These are phyloP conservation scores for Drosophila rhopaloa DNA, from an alignment of 1,140 invertebrate species.

Conservation along the genomic window DNA sequence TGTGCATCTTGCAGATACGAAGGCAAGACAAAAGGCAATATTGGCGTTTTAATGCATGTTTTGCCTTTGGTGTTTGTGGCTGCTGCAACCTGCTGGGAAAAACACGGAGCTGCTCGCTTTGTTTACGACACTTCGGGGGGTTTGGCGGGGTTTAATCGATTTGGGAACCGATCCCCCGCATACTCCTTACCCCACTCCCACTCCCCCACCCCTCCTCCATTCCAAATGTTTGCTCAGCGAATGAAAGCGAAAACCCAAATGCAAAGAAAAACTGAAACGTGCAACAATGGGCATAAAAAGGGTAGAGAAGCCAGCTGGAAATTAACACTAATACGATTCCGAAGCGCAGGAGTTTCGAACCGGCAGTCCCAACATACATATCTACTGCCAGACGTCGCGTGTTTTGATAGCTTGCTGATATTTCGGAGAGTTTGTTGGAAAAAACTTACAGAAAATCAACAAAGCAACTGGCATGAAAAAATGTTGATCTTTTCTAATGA, in stretches of 20 bases:
- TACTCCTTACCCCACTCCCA: neutral
- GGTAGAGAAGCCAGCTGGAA: conserved; percentile 56
- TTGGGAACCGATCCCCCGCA: conserved; percentile 48
- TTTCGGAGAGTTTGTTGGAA: conserved; percentile 38
- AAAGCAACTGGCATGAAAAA: conserved; percentile 34
- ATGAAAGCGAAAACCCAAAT: conserved; percentile 62
- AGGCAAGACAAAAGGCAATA: conserved; percentile 58
- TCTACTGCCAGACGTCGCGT: conserved; percentile 54
- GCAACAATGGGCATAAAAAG: conserved; percentile 58
- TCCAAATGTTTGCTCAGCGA: conserved; percentile 51
- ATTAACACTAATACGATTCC: conserved; percentile 72
- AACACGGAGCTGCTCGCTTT: conserved; percentile 62
- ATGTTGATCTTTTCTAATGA: conserved; percentile 31
- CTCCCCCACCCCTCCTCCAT: neutral
- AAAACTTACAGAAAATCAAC: conserved; percentile 36
- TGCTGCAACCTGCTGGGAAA: conserved; percentile 76
- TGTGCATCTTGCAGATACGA: conserved; percentile 62
- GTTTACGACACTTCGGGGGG: conserved; percentile 47
- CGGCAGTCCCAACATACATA: neutral
- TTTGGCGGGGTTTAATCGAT: conserved; percentile 57
- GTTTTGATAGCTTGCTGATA: conserved; percentile 65
- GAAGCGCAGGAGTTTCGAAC: conserved; percentile 27
- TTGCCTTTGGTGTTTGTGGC: conserved; percentile 69
- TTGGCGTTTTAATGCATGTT: conserved; percentile 66
- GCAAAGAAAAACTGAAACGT: conserved; percentile 53